Evolutionary conservation across 2,797 vertebrate genomes (phyloP).

Genomic region (Artibeus jamaicensis): DNA sequence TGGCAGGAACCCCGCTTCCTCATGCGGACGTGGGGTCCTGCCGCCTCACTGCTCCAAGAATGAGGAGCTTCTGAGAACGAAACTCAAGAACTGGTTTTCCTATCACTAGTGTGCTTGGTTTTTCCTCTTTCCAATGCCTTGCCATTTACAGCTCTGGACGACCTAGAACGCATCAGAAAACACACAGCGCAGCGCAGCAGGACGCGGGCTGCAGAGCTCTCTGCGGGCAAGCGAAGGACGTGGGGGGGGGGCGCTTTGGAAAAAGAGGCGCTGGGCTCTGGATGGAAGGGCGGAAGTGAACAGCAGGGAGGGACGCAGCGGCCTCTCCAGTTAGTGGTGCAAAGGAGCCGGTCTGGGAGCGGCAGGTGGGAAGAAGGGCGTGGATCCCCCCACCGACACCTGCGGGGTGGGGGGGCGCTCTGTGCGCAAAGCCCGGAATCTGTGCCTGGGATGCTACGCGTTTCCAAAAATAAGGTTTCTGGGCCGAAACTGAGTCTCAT

Average conservation of each 20-base stretch:
- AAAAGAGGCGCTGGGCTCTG: background rate
- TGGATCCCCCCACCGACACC: rapidly evolving
- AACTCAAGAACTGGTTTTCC: background rate
- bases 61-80: background rate
- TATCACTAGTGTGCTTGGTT: background rate
- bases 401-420: rapidly evolving
- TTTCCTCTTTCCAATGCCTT: background rate
- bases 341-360: rapidly evolving
- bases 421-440: rapidly evolving
- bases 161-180: background rate
- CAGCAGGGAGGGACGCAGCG: rapidly evolving
- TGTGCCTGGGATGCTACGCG: rapidly evolving
- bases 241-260: background rate
- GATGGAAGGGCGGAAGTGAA: background rate
- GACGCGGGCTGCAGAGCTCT: background rate
- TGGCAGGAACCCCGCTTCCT: rapidly evolving
- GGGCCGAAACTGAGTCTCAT: background rate
- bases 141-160: background rate
- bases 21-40: rapidly evolving
- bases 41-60: background rate
- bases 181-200: background rate
- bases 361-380: rapidly evolving
- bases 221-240: background rate
- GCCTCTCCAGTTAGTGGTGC: background rate
- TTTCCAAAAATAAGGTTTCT: background rate